Conservation (phyloP, 2,797 vertebrate species). For the Poecilia velifera region DNA sequence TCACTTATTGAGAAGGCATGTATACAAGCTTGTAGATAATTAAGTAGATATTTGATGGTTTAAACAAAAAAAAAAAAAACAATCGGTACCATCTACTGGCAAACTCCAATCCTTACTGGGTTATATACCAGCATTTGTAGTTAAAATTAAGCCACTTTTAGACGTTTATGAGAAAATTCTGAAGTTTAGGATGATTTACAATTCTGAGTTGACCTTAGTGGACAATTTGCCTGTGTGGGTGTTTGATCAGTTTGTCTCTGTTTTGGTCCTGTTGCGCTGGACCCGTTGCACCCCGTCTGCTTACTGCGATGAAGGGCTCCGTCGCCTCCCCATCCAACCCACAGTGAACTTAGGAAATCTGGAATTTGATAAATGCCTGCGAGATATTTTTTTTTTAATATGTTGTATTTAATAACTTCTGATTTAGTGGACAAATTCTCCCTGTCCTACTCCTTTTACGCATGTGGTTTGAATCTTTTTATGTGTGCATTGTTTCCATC, state of each 20-base stretch:
- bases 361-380: background rate
- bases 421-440: background rate
- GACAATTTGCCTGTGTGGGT: background rate
- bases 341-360: background rate
- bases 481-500: background rate
- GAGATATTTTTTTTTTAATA: background rate
- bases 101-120: background rate
- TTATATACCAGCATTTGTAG: background rate
- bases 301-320: background rate
- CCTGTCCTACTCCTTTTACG: slow-evolving; percentile 1
- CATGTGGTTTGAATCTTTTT: background rate
- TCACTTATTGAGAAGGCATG: background rate
- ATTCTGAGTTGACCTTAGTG: background rate
- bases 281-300: background rate
- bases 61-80: background rate
- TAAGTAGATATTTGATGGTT: background rate
- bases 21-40: background rate
- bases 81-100: background rate
- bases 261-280: background rate
- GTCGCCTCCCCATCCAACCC: background rate
- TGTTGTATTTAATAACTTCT: background rate
- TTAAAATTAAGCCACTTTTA: background rate
- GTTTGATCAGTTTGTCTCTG: background rate
- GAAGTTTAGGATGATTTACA: background rate
- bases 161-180: background rate